Percentiles rank a stretch among this genome's conserved stretches.
Evolutionary conservation across 2,888 invertebrate species (phyloP).

Genomic region (Eupithecia inturbata): DNA sequence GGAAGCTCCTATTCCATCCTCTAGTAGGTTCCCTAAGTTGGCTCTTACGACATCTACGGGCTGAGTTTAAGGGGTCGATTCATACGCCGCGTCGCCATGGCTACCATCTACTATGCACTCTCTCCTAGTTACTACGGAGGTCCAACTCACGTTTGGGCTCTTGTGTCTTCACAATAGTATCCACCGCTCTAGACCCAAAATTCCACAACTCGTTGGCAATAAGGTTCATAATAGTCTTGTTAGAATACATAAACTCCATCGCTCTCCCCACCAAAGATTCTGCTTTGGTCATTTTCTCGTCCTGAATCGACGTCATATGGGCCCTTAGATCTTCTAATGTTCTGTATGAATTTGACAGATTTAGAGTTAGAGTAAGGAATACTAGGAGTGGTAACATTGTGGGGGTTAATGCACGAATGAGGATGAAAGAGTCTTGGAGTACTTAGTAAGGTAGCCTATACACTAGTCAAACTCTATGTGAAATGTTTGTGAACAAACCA

Average conservation of each 20-base stretch:
- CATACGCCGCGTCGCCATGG: too few species aligned
- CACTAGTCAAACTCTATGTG: too few species aligned
- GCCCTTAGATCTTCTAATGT: conserved; percentile 56
- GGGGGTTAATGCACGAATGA: conserved; percentile 32
- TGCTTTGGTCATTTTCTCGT: conserved; percentile 55
- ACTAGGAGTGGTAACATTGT: conserved; percentile 53
- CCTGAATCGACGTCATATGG: conserved; percentile 52
- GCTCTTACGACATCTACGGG: too few species aligned
- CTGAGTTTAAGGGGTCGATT: too few species aligned
- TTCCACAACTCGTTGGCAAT: conserved; percentile 74
- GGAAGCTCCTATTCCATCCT: too few species aligned
- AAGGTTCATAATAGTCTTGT: conserved; percentile 70
- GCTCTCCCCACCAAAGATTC: conserved; percentile 68
- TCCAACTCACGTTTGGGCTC: conserved; percentile 47
- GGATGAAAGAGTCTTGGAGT: conserved; percentile 8
- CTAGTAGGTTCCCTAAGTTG: too few species aligned
- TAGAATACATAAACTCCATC: conserved; percentile 73
- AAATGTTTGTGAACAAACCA: too few species aligned
- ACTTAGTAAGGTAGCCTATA: background rate
- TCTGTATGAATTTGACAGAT: conserved; percentile 57
- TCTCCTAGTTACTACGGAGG: background rate
- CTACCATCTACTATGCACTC: too few species aligned
- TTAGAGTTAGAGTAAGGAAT: conserved; percentile 44
- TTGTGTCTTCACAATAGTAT: conserved; percentile 65
- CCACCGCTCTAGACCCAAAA: conserved; percentile 67